Conservation (phyloP, 2,113 vertebrate genomes). For the Balaenoptera acutorostrata region DNA sequence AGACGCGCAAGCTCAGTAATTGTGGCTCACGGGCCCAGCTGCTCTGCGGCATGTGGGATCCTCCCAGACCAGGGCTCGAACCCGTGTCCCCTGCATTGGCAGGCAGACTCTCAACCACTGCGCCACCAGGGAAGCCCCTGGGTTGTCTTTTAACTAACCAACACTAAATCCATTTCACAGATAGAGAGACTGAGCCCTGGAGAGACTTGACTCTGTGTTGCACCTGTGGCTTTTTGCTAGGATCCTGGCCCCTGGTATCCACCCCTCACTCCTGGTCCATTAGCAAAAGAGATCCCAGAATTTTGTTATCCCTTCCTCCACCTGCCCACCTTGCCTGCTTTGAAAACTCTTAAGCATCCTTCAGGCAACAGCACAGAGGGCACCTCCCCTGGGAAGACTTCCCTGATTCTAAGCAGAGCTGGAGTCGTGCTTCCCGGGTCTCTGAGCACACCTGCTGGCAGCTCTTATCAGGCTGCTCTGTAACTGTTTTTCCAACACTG, state of each 20-base stretch:
- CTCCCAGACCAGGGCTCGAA: too few species aligned
- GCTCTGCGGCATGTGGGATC: too few species aligned
- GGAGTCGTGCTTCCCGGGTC: neutral
- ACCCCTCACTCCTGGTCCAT: neutral
- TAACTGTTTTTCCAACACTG: conserved; percentile 57
- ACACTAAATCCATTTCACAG: neutral
- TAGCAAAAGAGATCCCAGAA: neutral
- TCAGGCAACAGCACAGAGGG: neutral
- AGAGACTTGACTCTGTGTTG: neutral
- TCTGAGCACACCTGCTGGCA: neutral
- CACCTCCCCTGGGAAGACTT: neutral
- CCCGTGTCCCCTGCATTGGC: too few species aligned
- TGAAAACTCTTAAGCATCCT: neutral
- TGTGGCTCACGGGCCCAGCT: too few species aligned
- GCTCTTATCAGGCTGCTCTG: conserved; percentile 41
- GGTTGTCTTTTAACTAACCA: neutral
- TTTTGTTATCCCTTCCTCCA: neutral
- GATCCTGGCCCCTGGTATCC: too few species aligned
- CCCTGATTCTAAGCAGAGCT: neutral
- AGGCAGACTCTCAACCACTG: too few species aligned
- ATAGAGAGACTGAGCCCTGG: neutral
- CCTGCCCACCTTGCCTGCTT: neutral
- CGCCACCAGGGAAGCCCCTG: too few species aligned
- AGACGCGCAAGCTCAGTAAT: too few species aligned
- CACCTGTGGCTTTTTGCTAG: neutral